Evolutionary conservation across 2,888 invertebrate genomes (phyloP), one percentile per base, ranked within the genome.

Genomic region (Dendrolimus houi): DNA sequence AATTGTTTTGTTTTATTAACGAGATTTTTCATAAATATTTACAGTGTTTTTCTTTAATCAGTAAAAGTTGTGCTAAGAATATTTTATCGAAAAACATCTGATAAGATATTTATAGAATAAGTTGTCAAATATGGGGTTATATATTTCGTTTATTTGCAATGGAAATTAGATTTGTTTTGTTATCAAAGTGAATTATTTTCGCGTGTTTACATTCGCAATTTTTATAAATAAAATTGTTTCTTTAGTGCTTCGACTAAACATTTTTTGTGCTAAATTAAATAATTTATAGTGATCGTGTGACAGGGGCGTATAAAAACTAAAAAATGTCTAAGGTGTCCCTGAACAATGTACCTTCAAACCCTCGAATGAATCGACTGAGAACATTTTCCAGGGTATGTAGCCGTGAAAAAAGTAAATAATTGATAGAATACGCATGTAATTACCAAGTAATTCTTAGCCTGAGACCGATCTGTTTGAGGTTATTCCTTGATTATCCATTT

Each of bases 241-340:
- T 47, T 57, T 6, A 29, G 60, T 56, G 55, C 57, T 62, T 61
- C 80, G 79, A 74, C 70, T 73, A 74, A 68, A 74, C 69, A 70
- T 66, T 75, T 63, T 47, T 47, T 12, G 47, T 47, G 47, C 29
- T 29, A 29, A 29, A 29, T 6, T 6, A 29, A 3, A 29, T 47
- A 47, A 47, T 73, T 66, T 74, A 67, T 71, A 75, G 67, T 71
- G 75, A 74, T 77, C 65, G 71, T 71, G 64, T 67, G 69, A 66
- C 64, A 14, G 14, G 64, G 70, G 58, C 65, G 62, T 60, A 62
- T 64, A 68, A 63, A 59, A 66, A 60, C 57, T 65, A 66, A 82
- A 14, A 77, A 66, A 91, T 91, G 90, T 91, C 90, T 65, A 88
- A 88, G 71, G 85, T 83, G 68, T 90, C 90, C 66, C 77, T 91